Conservation (phyloP, 2,113 vertebrate species). For the Seriola aureovittata region DNA sequence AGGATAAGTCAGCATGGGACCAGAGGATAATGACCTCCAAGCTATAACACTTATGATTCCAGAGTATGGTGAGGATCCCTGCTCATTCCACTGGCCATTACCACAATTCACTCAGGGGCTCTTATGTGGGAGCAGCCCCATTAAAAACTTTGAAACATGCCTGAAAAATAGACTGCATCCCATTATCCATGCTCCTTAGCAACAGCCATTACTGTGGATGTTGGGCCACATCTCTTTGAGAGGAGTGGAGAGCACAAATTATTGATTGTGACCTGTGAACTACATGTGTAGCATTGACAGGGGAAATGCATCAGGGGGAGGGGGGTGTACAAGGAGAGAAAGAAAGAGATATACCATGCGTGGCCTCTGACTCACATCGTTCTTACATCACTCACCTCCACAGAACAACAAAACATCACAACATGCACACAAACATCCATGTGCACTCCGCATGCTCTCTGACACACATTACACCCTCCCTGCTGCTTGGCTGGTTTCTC, state of each 20-base stretch:
- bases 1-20: constrained; percentile 36
- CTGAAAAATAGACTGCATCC: constrained; percentile 52
- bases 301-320: constrained; percentile 60
- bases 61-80: constrained; percentile 30
- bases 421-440: constrained; percentile 1
- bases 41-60: constrained; percentile 49
- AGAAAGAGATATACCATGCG: constrained; percentile 1
- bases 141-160: constrained; percentile 64
- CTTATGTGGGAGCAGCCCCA: constrained; percentile 50
- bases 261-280: constrained; percentile 80
- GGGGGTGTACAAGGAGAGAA: constrained; percentile 7
- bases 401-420: constrained; percentile 34
- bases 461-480: constrained; percentile 40
- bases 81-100: constrained; percentile 57
- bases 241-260: constrained; percentile 47
- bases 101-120: constrained; percentile 48
- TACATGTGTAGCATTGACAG: constrained; percentile 78
- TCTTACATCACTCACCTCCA: constrained; percentile 41
- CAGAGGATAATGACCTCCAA: constrained; percentile 53
- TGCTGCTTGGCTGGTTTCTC: constrained; percentile 46
- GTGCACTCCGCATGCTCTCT: constrained; percentile 24
- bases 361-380: constrained; percentile 49
- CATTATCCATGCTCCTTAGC: constrained; percentile 66
- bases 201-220: constrained; percentile 56
- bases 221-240: constrained; percentile 44